Evolutionary conservation across 2,888 invertebrate species (phyloP), one percentile per base, ranked within the genome.

Genomic region (Drosophila borborema): DNA sequence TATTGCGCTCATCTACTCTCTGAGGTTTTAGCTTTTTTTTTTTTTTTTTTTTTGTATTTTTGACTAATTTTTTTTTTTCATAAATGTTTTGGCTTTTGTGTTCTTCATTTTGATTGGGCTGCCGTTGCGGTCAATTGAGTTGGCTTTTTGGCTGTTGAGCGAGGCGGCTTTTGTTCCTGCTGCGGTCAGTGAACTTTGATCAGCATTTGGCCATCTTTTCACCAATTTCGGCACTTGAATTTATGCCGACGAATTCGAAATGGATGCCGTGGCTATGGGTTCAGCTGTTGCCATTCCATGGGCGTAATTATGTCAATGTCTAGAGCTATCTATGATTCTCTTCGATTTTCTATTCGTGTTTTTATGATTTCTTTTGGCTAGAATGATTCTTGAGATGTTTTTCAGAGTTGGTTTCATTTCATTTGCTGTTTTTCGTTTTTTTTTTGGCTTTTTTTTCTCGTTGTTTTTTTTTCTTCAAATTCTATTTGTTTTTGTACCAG

Each of bases 231-330:
- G 69, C 86, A 86, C 86, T 87, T 87, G 83, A 69, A 28, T 28
- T 28, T 28, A 28, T 28, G 28, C 28, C 28, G 28, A 28, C 28
- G 28, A 28, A 55, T 67, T 74, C 61, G 58, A 74, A 77, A 77
- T 77, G 48, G 78, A 77, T 69, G 77, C 68, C 62, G 28, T 6
- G 28, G 58, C 28, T 12, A 23, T 38, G 9, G 46, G 45, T 23
- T 53, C 18, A 20, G 41, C 53, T 23, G 41, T 38, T 51, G 61
- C 54, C 62, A 58, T 66, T 74, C 68, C 55, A 73, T 65, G 58
- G 72, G 67, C 74, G 88, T 86, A 86, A 86, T 86, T 86, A 86
- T 87, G 87, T 83, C 81, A 80, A 79, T 72, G 64, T 65, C 58
- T 55, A 51, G 55, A 76, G 65, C 54, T 72, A 60, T 68, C 56